phyloP scores from a whole-genome alignment of 2,888 invertebrate species.

The Achlya flavicornis region DNA sequence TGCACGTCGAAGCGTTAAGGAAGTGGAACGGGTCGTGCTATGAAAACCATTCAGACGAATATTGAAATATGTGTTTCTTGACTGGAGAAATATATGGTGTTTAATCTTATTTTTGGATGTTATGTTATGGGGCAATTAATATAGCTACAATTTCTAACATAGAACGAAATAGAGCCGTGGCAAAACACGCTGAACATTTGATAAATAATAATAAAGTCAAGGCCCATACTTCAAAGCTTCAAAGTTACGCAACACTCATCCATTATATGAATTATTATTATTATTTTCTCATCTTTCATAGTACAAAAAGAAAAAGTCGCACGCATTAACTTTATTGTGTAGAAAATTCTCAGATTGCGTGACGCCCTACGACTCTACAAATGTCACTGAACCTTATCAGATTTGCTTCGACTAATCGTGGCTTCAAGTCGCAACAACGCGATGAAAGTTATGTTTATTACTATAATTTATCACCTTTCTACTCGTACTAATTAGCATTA shows the following conservation, averaged over 20 bases:
- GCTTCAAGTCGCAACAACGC: slow-evolving; percentile 31
- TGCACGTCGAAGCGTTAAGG: slow-evolving; percentile 55
- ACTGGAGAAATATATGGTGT: neutral
- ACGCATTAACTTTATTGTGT: slow-evolving; percentile 32
- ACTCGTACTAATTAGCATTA: slow-evolving; percentile 35
- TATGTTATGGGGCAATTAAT: too few species aligned
- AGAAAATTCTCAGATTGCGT: slow-evolving; percentile 40
- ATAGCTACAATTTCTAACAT: too few species aligned
- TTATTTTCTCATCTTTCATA: slow-evolving; percentile 19
- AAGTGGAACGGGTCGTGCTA: slow-evolving; percentile 33
- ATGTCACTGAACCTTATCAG: slow-evolving; percentile 37
- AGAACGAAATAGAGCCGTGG: too few species aligned
- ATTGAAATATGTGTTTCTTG: neutral
- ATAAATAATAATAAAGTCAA: too few species aligned
- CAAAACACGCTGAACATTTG: too few species aligned
- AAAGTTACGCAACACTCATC: neutral
- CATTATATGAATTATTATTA: neutral
- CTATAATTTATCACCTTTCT: slow-evolving; percentile 28
- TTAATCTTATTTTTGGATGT: too few species aligned
- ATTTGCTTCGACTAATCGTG: slow-evolving; percentile 28
- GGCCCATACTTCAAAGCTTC: too few species aligned
- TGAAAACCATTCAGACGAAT: slow-evolving; percentile 18
- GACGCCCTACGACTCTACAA: slow-evolving; percentile 27
- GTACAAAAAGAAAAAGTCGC: slow-evolving; percentile 14
- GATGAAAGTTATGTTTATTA: slow-evolving; percentile 39